phyloP scores from a whole-genome alignment of 1,140 invertebrate genomes.

The Cherax quadricarinatus region DNA sequence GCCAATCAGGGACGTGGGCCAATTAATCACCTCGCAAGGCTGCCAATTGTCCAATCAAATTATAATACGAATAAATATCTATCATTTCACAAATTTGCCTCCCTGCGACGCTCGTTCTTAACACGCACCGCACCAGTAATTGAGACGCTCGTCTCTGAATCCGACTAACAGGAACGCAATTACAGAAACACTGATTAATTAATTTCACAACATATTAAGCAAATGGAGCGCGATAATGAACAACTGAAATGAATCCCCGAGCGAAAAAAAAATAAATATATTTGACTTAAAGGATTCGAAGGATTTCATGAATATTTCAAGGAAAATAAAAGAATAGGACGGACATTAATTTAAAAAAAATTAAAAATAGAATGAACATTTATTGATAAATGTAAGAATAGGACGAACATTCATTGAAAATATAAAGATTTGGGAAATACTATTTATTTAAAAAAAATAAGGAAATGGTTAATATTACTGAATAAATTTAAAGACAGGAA shows the following conservation, averaged over 20 bases:
- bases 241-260: not conserved
- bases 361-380: too few species aligned
- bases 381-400: too few species aligned
- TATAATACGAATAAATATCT: not conserved
- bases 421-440: too few species aligned
- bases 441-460: too few species aligned
- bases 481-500: too few species aligned
- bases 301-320: not conserved
- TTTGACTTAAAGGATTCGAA: not conserved
- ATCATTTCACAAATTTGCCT: not conserved
- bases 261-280: slow-evolving; percentile 21
- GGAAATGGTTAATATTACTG: too few species aligned
- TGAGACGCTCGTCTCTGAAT: not conserved
- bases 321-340: too few species aligned
- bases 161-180: slow-evolving; percentile 13
- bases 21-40: not conserved
- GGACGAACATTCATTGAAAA: too few species aligned
- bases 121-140: not conserved
- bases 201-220: slow-evolving; percentile 46
- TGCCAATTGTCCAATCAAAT: not conserved
- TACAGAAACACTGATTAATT: slow-evolving; percentile 41
- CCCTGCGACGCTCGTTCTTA: not conserved
- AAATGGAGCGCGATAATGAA: slow-evolving; percentile 39
- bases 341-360: too few species aligned
- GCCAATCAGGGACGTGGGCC: not conserved